Evolutionary conservation across 2,888 invertebrate genomes (phyloP).

Genomic region (Agrochola lychnidis): DNA sequence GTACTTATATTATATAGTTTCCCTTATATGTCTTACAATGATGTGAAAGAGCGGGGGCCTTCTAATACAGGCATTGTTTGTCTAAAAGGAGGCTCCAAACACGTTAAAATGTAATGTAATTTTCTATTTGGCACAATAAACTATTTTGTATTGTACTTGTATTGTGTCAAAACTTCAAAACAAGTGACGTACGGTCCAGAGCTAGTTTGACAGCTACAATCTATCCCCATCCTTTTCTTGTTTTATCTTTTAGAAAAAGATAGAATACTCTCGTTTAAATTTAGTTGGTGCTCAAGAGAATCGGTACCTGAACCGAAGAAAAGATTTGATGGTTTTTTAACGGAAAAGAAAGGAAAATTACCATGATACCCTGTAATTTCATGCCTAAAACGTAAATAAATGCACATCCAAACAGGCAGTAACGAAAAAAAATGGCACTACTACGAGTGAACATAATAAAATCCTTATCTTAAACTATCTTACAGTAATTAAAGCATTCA

Average conservation of each 20-base stretch:
- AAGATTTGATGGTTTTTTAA: slow-evolving; percentile 45
- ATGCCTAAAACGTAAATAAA: slow-evolving; percentile 83
- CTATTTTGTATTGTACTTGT: no score
- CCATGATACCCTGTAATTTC: slow-evolving; percentile 88
- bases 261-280: background rate
- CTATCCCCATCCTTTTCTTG: background rate
- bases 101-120: no score
- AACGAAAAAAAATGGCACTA: slow-evolving; percentile 78
- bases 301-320: slow-evolving; percentile 1
- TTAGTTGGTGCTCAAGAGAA: slow-evolving; percentile 20
- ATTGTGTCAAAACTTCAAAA: background rate
- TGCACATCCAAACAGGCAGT: slow-evolving; percentile 76
- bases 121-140: no score
- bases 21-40: no score
- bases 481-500: slow-evolving; percentile 89
- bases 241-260: background rate
- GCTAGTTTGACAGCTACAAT: background rate
- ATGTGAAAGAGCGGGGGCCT: no score
- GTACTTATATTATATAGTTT: no score
- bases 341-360: slow-evolving; percentile 68
- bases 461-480: slow-evolving; percentile 82
- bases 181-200: background rate
- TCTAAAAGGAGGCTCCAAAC: no score
- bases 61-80: no score
- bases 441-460: slow-evolving; percentile 76